Evolutionary conservation across 2,888 invertebrate genomes (phyloP).

Genomic region (Lathronympha strigana): DNA sequence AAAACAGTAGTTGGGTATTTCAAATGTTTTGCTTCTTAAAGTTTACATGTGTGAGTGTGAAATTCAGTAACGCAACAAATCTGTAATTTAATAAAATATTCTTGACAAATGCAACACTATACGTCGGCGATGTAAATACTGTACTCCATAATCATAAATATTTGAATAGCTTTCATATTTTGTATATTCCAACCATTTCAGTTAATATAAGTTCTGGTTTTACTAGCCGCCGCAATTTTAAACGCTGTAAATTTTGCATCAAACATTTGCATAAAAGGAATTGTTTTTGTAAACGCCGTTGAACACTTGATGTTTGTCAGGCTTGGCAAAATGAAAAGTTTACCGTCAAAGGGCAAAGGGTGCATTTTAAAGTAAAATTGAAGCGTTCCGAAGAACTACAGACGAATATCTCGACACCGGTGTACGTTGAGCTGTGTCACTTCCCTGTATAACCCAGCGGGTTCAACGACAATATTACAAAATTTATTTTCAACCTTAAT

Average conservation of each 20-base stretch:
- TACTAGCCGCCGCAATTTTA: neutral
- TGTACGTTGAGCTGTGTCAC: conserved; percentile 46
- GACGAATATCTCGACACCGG: conserved; percentile 53
- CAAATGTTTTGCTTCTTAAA: no score
- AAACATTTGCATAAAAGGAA: conserved; percentile 18
- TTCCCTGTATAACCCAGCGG: neutral
- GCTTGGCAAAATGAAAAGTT: conserved; percentile 54
- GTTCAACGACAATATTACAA: neutral
- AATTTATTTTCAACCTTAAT: neutral
- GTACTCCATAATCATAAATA: no score
- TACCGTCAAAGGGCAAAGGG: conserved; percentile 53
- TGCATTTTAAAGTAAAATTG: conserved; percentile 64
- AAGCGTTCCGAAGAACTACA: conserved; percentile 56
- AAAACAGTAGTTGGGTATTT: no score
- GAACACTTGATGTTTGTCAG: conserved; percentile 43
- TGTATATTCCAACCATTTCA: neutral
- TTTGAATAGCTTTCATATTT: no score
- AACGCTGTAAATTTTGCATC: neutral
- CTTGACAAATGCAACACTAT: no score
- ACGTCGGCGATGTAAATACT: no score
- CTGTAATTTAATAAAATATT: no score
- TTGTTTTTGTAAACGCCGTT: conserved; percentile 24
- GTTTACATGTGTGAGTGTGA: no score
- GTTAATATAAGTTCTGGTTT: neutral
- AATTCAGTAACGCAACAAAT: no score